Percentiles rank a stretch among this genome's conserved stretches.
Evolutionary conservation across 1,140 invertebrate species (phyloP).

Genomic region (Hestina assimilis): DNA sequence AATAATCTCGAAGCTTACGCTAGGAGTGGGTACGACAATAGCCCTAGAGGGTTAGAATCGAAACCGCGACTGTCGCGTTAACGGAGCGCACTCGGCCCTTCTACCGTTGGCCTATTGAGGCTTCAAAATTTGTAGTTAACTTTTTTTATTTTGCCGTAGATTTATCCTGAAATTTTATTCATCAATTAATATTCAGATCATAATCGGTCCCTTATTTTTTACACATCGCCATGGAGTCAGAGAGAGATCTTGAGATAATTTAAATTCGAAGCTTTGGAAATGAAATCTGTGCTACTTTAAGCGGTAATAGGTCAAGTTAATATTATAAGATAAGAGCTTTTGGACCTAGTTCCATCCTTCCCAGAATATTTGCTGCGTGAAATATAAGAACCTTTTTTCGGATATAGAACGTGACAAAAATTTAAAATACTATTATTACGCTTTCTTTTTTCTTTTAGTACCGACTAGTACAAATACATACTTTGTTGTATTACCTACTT

Average conservation of each 20-base stretch:
- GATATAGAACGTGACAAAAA: slow-evolving; percentile 24
- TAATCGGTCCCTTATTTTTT: neutral
- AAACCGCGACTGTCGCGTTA: too few relatives aligned
- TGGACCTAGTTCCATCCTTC: slow-evolving; percentile 16
- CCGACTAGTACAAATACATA: too few relatives aligned
- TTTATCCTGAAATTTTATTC: too few relatives aligned
- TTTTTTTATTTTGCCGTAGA: too few relatives aligned
- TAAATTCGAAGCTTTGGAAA: neutral
- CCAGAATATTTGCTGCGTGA: slow-evolving; percentile 16
- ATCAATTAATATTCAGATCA: neutral
- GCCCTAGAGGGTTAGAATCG: too few relatives aligned
- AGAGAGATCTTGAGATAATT: neutral
- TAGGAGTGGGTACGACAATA: too few relatives aligned
- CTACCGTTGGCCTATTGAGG: too few relatives aligned
- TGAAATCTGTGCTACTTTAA: slow-evolving; percentile 12
- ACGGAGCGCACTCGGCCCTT: too few relatives aligned
- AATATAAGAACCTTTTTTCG: slow-evolving; percentile 19
- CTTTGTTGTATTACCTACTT: too few relatives aligned
- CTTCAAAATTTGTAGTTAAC: too few relatives aligned
- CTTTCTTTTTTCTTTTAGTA: too few relatives aligned
- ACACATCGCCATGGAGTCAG: neutral
- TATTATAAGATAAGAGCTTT: slow-evolving; percentile 16
- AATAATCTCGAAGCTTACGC: too few relatives aligned
- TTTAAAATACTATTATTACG: neutral
- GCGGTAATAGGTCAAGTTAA: slow-evolving; percentile 16